Percentiles rank a stretch among this genome's conserved stretches.
Evolutionary conservation across 2,888 invertebrate genomes (phyloP).

Genomic region (Polyommatus iphigenia): DNA sequence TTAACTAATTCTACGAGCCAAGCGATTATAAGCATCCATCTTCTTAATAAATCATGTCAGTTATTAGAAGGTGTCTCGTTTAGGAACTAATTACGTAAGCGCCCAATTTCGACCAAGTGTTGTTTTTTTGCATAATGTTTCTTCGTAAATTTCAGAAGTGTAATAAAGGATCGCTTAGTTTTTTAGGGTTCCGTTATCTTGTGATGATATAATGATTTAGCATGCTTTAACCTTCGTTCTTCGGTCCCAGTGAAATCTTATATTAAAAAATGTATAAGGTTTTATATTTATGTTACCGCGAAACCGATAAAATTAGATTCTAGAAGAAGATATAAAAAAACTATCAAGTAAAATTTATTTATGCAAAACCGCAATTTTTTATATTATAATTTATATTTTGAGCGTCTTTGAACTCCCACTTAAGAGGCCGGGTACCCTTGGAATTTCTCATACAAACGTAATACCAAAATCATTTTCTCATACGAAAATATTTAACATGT

Average conservation of each 20-base stretch:
- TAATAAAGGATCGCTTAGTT: slow-evolving; percentile 4
- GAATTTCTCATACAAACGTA: no score
- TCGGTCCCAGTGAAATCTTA: background rate
- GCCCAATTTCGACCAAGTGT: slow-evolving; percentile 23
- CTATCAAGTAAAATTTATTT: no score
- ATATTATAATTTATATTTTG: no score
- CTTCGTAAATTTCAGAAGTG: slow-evolving; percentile 6
- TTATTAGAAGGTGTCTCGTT: slow-evolving; percentile 41
- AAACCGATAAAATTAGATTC: no score
- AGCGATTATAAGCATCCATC: slow-evolving; percentile 45
- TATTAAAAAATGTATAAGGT: no score
- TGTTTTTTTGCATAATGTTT: slow-evolving; percentile 30
- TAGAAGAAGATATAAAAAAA: no score
- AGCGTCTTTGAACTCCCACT: no score
- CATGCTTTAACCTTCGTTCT: background rate
- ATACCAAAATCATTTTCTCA: no score
- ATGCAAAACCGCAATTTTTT: no score
- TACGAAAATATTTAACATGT: no score
- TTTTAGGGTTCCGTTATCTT: slow-evolving; percentile 13
- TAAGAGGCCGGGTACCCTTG: no score
- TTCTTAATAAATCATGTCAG: slow-evolving; percentile 46
- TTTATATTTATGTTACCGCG: no score
- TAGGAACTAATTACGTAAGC: slow-evolving; percentile 34
- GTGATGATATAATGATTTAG: background rate
- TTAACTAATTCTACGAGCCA: background rate